Base-by-base conservation (phyloP, 1,140 invertebrate genomes). In the Liolophura sinensis region DNA sequence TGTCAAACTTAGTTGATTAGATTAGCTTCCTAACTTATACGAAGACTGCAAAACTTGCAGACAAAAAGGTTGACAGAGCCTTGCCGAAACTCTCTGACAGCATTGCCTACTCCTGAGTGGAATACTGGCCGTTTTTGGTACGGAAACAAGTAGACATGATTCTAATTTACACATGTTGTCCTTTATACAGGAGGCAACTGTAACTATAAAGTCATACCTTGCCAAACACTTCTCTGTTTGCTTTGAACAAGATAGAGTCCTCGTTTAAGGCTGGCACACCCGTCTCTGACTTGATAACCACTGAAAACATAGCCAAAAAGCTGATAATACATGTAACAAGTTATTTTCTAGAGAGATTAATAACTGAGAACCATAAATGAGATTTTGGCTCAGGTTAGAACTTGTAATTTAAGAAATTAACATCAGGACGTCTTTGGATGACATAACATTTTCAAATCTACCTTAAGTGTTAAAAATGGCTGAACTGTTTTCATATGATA, bases 161-260 rank as follows among this genome's bases (percentile, higher is more conserved):
- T 46, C 56, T 9, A 49, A 31, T 50, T n/a, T 65, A 24, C 60
- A 49, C 62, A 48, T 49, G 56, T 31, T 55, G 20, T 56, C 47
- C 62, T 3, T 91, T 86, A n/a, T n/a, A n/a, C n/a, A n/a, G 69
- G 88, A 88, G 54, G 89, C 85, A 18, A 91, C 92, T 78, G 88
- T 87, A 12, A 92, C 89, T 51, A 15, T 7, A 46, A 51, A 51
- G 57, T 54, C 22, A 58, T 58, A 78, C 79, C 73, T 78, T 54
- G 40, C 79, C 79, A 50, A 82, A 67, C 15, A 75, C 68, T 48
- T 72, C 68, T 50, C 75, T 70, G 48, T 74, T 65, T 67, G 75
- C 71, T 46, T 92, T 70, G 79, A 96, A 96, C 27, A 96, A 82
- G 25, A 96, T 87, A 6, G 92, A 92, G 62, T 95, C 93, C 60